A percentile compares a stretch with the other conserved stretches of the same genome.
phyloP scores from a whole-genome alignment of 2,888 invertebrate species.

The Cheilosia urbana region DNA sequence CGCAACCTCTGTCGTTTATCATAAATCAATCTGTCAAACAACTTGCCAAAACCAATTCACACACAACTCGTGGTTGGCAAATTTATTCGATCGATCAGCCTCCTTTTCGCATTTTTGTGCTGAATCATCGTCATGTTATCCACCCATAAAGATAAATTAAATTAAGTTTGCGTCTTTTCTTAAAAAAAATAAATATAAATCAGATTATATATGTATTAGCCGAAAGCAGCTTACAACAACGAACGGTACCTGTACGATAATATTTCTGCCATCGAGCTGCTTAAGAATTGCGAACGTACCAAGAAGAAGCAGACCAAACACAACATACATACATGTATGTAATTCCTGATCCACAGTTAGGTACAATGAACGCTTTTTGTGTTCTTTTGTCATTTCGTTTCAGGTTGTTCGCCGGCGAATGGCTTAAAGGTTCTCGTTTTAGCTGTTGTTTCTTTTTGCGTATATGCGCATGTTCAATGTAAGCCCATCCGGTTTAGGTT shows the following conservation, averaged over 20 bases:
- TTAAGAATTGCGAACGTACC: constrained; percentile 36
- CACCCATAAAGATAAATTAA: constrained; percentile 33
- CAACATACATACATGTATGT: constrained; percentile 13
- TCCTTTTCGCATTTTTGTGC: constrained; percentile 18
- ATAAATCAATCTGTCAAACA: constrained; percentile 5
- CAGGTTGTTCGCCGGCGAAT: not conserved
- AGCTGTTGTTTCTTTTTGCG: constrained; percentile 19
- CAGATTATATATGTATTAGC: constrained; percentile 46
- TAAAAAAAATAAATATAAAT: constrained; percentile 13
- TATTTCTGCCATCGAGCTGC: constrained; percentile 46
- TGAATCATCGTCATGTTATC: constrained; percentile 47
- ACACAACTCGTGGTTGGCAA: constrained; percentile 25
- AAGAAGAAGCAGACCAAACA: constrained; percentile 7
- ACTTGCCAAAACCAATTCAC: constrained; percentile 23
- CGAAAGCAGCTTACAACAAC: constrained; percentile 53
- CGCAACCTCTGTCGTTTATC: not conserved
- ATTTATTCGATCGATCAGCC: constrained; percentile 9
- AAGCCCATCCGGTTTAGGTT: constrained; percentile 31
- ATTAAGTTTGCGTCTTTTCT: constrained; percentile 25
- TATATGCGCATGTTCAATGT: not conserved
- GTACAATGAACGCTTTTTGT: constrained; percentile 63
- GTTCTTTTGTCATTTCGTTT: constrained; percentile 29
- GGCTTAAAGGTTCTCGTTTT: constrained; percentile 22
- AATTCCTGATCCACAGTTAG: constrained; percentile 66
- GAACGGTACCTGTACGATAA: constrained; percentile 50